A percentile compares a stretch with the other conserved stretches of the same genome.
These are phyloP conservation scores for Pseudomyrmex concolor DNA, from an alignment of 1,140 invertebrate species.

Conservation along the genomic window DNA sequence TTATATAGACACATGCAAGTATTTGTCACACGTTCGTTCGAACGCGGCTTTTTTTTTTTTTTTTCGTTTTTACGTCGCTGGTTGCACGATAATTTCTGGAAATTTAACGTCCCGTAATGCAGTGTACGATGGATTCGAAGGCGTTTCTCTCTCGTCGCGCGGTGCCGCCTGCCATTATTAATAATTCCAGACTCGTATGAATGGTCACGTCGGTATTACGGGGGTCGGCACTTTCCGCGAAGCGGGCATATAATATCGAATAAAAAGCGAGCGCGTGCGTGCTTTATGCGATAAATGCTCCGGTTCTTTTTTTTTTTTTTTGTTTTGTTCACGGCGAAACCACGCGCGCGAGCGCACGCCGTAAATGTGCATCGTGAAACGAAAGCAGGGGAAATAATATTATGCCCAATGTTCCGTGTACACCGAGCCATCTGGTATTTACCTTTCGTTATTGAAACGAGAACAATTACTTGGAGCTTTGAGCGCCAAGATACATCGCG, in stretches of 20 bases:
- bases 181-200: conserved; percentile 14
- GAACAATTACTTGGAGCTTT: conserved; percentile 43
- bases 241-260: conserved; percentile 28
- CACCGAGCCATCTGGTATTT: conserved; percentile 20
- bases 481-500: conserved; percentile 38
- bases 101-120: conserved; percentile 5
- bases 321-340: conserved; percentile 11
- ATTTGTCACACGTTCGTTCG: too few relatives aligned
- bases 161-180: conserved; percentile 17
- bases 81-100: background rate
- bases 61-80: too few relatives aligned
- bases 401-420: background rate
- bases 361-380: conserved; percentile 30
- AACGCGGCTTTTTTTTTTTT: too few relatives aligned
- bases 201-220: conserved; percentile 1
- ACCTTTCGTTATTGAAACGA: conserved; percentile 46
- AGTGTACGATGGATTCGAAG: too few relatives aligned
- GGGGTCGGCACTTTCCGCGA: conserved; percentile 25
- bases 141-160: background rate
- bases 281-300: conserved; percentile 32
- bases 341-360: background rate
- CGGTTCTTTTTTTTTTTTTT: background rate
- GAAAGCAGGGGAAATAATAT: background rate
- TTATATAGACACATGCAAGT: too few relatives aligned
- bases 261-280: conserved; percentile 20